Evolutionary conservation across 2,797 vertebrate species (phyloP).

Genomic region (Lithobates sylvaticus): DNA sequence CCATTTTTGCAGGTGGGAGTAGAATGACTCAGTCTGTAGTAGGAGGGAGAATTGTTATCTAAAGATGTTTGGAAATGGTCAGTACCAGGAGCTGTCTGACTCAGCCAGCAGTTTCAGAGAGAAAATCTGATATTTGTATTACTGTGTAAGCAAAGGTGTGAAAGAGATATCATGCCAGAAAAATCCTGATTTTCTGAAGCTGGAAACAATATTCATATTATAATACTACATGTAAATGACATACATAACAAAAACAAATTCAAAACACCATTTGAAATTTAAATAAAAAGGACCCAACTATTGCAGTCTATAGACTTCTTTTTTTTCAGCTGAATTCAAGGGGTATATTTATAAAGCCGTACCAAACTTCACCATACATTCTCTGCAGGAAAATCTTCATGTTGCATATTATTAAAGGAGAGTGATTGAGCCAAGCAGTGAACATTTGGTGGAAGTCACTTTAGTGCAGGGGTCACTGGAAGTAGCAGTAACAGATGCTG

Average conservation of each 20-base stretch:
- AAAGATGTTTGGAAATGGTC: slow-evolving; percentile 68
- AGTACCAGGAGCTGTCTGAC: slow-evolving; percentile 76
- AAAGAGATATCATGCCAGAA: slow-evolving; percentile 29
- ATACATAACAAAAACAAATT: neutral
- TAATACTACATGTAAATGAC: neutral
- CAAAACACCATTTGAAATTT: neutral
- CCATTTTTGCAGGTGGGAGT: neutral
- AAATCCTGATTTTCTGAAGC: slow-evolving; percentile 2
- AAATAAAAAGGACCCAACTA: neutral
- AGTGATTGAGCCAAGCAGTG: too few species aligned
- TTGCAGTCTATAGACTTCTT: neutral
- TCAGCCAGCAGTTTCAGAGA: slow-evolving; percentile 49
- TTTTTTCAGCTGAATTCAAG: neutral
- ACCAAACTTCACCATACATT: too few species aligned
- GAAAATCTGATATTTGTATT: slow-evolving; percentile 38
- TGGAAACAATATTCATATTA: neutral
- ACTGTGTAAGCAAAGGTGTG: slow-evolving; percentile 60
- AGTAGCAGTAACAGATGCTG: too few species aligned
- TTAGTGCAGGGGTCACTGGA: too few species aligned
- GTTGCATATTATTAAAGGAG: too few species aligned
- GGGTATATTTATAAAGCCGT: too few species aligned
- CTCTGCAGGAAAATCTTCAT: too few species aligned
- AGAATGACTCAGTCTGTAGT: slow-evolving; percentile 62
- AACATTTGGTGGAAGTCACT: too few species aligned
- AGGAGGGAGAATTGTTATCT: slow-evolving; percentile 74